Conservation (phyloP, 1,140 invertebrate species). For the Ceratoteleas bidentatus region DNA sequence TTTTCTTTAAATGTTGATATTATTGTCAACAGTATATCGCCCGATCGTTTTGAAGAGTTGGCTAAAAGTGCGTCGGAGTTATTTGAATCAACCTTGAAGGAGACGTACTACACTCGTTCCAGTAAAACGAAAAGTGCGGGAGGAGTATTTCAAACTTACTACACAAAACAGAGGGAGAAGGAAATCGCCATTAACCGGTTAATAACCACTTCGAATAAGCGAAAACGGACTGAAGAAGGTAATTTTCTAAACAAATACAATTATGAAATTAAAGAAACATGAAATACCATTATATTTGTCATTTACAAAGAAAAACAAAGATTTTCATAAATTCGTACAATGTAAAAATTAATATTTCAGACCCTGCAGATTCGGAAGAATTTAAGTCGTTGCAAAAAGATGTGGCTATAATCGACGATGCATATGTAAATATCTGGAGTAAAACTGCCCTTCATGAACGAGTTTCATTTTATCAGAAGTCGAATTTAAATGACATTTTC, state of each 20-base stretch:
- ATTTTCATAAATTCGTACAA: too few relatives aligned
- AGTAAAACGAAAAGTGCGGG: constrained; percentile 21
- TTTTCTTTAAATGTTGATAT: not conserved
- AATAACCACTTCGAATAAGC: not conserved
- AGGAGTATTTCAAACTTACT: constrained; percentile 25
- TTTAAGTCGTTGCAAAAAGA: too few relatives aligned
- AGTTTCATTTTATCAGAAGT: too few relatives aligned
- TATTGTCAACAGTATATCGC: constrained; percentile 13
- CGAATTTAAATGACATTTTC: too few relatives aligned
- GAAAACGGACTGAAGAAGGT: not conserved
- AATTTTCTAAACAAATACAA: not conserved
- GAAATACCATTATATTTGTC: too few relatives aligned
- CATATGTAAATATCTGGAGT: too few relatives aligned
- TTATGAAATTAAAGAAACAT: too few relatives aligned
- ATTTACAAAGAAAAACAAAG: too few relatives aligned
- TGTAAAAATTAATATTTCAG: constrained; percentile 1
- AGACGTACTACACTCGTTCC: constrained; percentile 16
- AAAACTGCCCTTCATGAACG: too few relatives aligned
- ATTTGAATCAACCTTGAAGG: constrained; percentile 1
- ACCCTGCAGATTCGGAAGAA: too few relatives aligned
- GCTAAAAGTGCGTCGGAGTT: constrained; percentile 1
- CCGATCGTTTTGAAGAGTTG: constrained; percentile 23
- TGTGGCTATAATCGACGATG: too few relatives aligned
- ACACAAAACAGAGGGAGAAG: constrained; percentile 28
- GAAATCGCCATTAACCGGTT: constrained; percentile 22